phyloP scores from a whole-genome alignment of 2,888 invertebrate genomes.

The Cremastinae sp. region DNA sequence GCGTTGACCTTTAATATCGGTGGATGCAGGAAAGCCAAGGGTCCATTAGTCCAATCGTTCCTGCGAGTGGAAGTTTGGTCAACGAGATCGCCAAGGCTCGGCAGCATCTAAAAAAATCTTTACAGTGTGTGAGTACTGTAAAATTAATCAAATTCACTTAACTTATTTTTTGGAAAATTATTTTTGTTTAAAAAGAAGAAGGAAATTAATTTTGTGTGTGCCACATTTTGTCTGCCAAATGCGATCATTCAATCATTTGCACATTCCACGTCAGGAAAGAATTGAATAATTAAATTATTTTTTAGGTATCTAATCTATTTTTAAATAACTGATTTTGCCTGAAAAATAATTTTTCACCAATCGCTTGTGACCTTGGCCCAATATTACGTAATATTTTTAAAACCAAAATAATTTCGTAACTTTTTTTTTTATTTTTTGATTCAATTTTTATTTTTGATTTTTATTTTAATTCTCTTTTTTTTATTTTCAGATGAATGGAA shows the following conservation, averaged over 20 bases:
- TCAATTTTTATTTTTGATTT: no score
- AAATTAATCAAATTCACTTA: conserved; percentile 54
- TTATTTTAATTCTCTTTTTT: conserved; percentile 6
- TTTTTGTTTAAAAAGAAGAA: not conserved
- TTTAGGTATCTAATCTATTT: no score
- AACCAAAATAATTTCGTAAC: conserved; percentile 2
- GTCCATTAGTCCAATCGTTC: conserved; percentile 71
- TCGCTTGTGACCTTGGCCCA: no score
- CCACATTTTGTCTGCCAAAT: conserved; percentile 35
- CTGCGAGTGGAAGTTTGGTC: conserved; percentile 83
- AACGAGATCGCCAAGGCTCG: conserved; percentile 93
- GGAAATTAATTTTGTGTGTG: no score
- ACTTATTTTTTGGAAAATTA: conserved; percentile 13
- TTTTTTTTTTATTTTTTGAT: not conserved
- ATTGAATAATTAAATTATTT: no score
- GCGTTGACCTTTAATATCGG: conserved; percentile 74
- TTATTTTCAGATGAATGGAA: conserved; percentile 86
- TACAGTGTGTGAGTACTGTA: conserved; percentile 81
- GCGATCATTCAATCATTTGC: conserved; percentile 39
- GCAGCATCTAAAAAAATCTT: conserved; percentile 87
- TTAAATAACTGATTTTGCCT: no score
- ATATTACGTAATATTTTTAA: no score
- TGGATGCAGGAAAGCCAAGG: conserved; percentile 75
- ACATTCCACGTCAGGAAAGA: conserved; percentile 42
- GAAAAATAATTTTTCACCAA: no score